These are phyloP conservation scores for Archivesica marissinica DNA, from an alignment of 1,140 invertebrate species.

Conservation along the genomic window DNA sequence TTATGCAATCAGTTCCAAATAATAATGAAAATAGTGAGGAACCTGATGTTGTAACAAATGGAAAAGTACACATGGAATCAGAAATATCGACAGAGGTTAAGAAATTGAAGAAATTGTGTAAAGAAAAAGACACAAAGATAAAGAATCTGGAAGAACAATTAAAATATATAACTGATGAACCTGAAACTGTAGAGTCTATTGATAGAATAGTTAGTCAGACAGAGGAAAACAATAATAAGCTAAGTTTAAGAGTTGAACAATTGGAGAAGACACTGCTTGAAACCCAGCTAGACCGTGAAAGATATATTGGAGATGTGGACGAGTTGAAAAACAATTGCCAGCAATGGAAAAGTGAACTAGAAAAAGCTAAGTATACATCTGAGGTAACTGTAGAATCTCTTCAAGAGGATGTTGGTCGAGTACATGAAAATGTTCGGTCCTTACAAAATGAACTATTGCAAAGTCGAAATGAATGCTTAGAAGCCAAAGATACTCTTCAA, in stretches of 20 bases:
- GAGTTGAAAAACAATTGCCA: neutral
- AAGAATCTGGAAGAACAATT: conserved; percentile 62
- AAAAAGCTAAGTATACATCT: neutral
- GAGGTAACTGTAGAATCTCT: conserved; percentile 1
- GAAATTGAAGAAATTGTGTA: conserved; percentile 67
- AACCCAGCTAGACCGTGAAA: conserved; percentile 41
- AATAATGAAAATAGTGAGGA: neutral
- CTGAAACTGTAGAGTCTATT: neutral
- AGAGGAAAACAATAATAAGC: neutral
- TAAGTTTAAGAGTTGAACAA: conserved; percentile 3
- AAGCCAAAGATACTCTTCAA: neutral
- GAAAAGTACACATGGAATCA: neutral
- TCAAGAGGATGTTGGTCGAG: neutral
- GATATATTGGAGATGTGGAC: conserved; percentile 44
- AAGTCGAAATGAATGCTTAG: neutral
- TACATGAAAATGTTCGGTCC: neutral
- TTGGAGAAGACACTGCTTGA: conserved; percentile 23
- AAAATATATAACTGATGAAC: neutral
- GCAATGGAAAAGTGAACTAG: neutral
- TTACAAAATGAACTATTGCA: conserved; percentile 22
- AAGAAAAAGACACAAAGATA: conserved; percentile 69
- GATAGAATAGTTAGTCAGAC: neutral
- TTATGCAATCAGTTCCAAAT: neutral
- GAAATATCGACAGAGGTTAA: conserved; percentile 51
- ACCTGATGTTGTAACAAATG: neutral